Evolutionary conservation across 2,888 invertebrate species (phyloP), one percentile per base, ranked within the genome.

Genomic region (Coecobrya sp.): DNA sequence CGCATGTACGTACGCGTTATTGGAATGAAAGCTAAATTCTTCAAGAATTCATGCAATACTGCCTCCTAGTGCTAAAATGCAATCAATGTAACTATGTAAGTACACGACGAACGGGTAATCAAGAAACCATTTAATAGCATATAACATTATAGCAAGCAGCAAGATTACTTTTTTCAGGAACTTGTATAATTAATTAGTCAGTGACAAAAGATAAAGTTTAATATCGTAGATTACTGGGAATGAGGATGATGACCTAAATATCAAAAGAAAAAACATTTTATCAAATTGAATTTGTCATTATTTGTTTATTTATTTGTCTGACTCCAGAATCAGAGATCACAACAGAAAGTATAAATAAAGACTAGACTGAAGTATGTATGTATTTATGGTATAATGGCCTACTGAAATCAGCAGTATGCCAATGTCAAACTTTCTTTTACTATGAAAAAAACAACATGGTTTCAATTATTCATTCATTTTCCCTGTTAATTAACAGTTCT

Each of bases 221-320:
- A n/a, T n/a, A n/a, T n/a, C n/a, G n/a, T n/a, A n/a, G n/a, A n/a
- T n/a, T 36, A 36, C 36, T 4, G 36, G 13, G 65, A 65, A 25
- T 65, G 65, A 65, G 65, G 27, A 10, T 65, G 65, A 22, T 65
- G 65, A 65, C 65, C 65, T 13, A 65, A 27, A 65, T 65, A 11
- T 65, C 22, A 25, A 5, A 3, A 65, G 10, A 13, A 59, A 16
- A 45, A 45, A 45, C 45, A 45, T 45, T 8, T 45, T 45, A 45
- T 45, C n/a, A n/a, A n/a, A n/a, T n/a, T n/a, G 36, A 36, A 36
- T 36, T 52, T 52, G 52, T 52, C 52, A 52, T 16, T 52, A 45
- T 45, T 45, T 45, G 45, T 52, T 16, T 52, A 52, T 36, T n/a
- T 36, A 36, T 36, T 36, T 36, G 36, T 52, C n/a, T 13, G 59